Conservation (phyloP, 2,113 vertebrate species). For the Dipodomys merriami region DNA sequence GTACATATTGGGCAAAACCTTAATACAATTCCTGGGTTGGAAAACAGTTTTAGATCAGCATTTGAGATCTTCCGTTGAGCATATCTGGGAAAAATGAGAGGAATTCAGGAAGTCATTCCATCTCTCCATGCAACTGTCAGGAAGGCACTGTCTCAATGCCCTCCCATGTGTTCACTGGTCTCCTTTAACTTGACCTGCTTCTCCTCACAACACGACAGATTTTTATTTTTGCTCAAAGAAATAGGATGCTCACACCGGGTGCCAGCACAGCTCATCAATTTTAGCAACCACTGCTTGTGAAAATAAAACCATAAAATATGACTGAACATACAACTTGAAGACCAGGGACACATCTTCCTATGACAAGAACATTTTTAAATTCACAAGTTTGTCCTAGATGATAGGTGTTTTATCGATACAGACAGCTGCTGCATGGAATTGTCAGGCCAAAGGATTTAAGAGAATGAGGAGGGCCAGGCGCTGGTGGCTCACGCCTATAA, state of each 20-base stretch:
- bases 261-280: conserved; percentile 49
- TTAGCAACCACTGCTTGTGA: conserved; percentile 29
- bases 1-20: conserved; percentile 51
- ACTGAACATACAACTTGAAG: conserved; percentile 47
- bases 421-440: conserved; percentile 45
- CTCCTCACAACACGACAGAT: conserved; percentile 16
- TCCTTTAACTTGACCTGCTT: neutral
- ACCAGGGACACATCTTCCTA: conserved; percentile 67
- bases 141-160: neutral
- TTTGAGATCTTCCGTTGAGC: conserved; percentile 37
- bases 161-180: neutral
- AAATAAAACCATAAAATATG: conserved; percentile 69
- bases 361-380: conserved; percentile 70
- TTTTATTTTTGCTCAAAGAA: neutral
- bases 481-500: too few species aligned
- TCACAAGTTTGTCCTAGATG: conserved; percentile 16
- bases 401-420: conserved; percentile 48
- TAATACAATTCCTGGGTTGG: neutral
- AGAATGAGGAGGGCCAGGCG: neutral
- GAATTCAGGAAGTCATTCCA: neutral
- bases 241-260: neutral
- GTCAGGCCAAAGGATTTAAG: conserved; percentile 58
- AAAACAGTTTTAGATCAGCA: conserved; percentile 39
- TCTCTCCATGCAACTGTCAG: neutral
- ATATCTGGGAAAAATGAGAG: neutral